phyloP scores from a whole-genome alignment of 2,113 vertebrate species.

The Sinosuthora webbiana region DNA sequence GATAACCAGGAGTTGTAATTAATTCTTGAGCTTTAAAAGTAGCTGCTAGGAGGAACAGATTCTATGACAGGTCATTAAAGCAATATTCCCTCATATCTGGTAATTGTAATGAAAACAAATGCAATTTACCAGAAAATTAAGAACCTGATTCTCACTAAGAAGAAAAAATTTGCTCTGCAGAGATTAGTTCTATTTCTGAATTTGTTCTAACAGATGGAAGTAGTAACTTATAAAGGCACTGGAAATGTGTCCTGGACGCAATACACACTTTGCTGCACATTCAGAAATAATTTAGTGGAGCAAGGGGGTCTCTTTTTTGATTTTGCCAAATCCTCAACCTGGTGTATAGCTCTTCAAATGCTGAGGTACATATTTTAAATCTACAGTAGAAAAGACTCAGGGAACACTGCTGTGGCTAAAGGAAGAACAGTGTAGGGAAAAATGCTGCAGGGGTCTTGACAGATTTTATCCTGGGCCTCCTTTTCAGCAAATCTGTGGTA shows the following conservation, averaged over 20 bases:
- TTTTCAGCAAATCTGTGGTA: neutral
- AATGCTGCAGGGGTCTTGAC: neutral
- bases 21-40: conserved; percentile 10
- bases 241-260: neutral
- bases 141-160: neutral
- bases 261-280: neutral
- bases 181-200: neutral
- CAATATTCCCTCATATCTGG: neutral
- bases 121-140: neutral
- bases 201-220: conserved; percentile 27
- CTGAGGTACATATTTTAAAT: neutral
- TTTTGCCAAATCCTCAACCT: neutral
- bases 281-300: neutral
- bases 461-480: neutral
- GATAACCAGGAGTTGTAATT: neutral
- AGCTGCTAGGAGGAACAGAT: neutral
- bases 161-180: neutral
- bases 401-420: neutral
- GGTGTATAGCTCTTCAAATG: neutral
- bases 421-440: neutral
- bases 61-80: neutral
- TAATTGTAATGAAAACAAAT: neutral
- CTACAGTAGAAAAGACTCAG: neutral
- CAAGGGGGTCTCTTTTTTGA: neutral
- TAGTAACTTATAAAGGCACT: neutral